Conservation (phyloP, 2,113 vertebrate species). For the Cynoglossus semilaevis region DNA sequence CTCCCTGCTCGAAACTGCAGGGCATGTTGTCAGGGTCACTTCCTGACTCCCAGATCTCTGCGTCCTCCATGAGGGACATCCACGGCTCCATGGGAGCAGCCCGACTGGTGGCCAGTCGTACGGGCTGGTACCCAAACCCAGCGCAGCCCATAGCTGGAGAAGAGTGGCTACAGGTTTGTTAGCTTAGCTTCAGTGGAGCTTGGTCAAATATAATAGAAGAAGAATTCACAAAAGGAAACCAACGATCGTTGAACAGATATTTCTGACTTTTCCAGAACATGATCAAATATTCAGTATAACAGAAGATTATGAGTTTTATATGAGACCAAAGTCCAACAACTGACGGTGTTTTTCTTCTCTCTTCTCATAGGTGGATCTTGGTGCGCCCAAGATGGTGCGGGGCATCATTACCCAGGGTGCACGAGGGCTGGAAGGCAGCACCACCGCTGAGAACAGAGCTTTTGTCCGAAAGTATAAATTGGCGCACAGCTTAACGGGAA, state of each 20-base stretch:
- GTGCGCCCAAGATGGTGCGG: conserved; percentile 82
- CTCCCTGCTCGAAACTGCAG: conserved; percentile 91
- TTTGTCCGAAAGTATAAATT: conserved; percentile 96
- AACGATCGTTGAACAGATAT: neutral
- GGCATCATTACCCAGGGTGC: conserved; percentile 96
- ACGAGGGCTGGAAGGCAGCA: conserved; percentile 88
- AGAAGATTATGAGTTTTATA: too few relatives aligned
- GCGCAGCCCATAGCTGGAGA: conserved; percentile 88
- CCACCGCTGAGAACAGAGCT: conserved; percentile 85
- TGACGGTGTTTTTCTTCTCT: neutral
- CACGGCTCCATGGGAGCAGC: conserved; percentile 90
- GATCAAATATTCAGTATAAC: too few relatives aligned
- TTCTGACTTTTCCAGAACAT: too few relatives aligned
- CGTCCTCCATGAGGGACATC: conserved; percentile 91
- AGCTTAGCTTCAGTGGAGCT: neutral
- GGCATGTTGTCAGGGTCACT: conserved; percentile 95
- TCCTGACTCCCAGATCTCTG: conserved; percentile 89
- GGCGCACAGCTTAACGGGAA: conserved; percentile 89
- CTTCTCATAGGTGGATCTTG: conserved; percentile 82
- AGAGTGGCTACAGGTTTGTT: conserved; percentile 87
- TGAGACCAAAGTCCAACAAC: too few relatives aligned
- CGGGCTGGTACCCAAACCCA: conserved; percentile 90
- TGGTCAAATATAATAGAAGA: neutral
- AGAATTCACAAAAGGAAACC: neutral
- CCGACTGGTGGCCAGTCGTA: conserved; percentile 91